These are phyloP conservation scores for Benitochromis conjunctus DNA, from an alignment of 2,113 vertebrate species.

Conservation along the genomic window DNA sequence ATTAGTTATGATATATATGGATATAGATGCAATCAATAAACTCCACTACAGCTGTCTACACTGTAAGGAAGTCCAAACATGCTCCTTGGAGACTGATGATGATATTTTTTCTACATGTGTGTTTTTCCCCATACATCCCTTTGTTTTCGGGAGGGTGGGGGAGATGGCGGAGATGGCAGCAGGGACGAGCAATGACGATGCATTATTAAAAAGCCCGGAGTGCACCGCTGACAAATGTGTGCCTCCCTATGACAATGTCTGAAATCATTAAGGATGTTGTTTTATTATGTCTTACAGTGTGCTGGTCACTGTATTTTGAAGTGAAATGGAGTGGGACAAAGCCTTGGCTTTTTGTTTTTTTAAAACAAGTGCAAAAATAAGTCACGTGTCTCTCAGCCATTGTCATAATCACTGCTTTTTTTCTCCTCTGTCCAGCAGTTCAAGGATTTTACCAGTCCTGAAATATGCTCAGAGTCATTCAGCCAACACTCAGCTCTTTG, in stretches of 20 bases:
- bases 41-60: not conserved
- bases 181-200: constrained; percentile 31
- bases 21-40: not conserved
- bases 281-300: not conserved
- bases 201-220: constrained; percentile 62
- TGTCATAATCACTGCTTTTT: not conserved
- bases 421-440: not conserved
- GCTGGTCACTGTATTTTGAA: not conserved
- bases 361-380: not conserved
- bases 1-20: not conserved
- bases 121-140: constrained; percentile 3
- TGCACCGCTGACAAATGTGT: constrained; percentile 39
- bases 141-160: constrained; percentile 38
- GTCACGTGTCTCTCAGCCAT: not conserved
- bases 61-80: not conserved
- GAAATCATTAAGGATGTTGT: constrained; percentile 1
- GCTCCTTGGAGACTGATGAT: not conserved
- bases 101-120: not conserved
- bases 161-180: constrained; percentile 3
- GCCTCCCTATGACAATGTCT: constrained; percentile 19
- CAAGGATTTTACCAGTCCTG: not conserved
- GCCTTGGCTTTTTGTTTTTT: not conserved
- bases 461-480: not conserved
- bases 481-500: not conserved
- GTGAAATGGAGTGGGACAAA: not conserved